phyloP scores from a whole-genome alignment of 2,888 invertebrate genomes.

The Xestia rhomboidea region DNA sequence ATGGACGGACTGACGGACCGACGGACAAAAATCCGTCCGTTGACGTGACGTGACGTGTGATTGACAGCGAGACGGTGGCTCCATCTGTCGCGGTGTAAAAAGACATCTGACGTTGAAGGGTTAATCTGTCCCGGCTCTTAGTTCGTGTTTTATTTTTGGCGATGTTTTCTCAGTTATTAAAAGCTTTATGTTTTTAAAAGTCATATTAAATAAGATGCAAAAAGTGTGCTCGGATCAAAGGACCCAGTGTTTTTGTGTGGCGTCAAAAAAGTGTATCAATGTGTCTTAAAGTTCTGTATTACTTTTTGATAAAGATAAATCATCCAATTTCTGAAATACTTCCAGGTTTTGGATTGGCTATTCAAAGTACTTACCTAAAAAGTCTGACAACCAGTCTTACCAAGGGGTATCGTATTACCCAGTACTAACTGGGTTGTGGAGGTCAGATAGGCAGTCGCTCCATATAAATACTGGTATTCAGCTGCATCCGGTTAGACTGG shows the following conservation, averaged over 20 bases:
- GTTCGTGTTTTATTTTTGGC: conserved; percentile 56
- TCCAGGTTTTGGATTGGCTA: background rate
- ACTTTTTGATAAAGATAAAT: background rate
- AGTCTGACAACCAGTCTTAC: too few relatives aligned
- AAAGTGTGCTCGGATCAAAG: conserved; percentile 12
- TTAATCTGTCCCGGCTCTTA: conserved; percentile 66
- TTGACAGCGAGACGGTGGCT: conserved; percentile 74
- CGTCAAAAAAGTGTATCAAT: conserved; percentile 14
- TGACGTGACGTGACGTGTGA: conserved; percentile 77
- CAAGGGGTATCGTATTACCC: too few relatives aligned
- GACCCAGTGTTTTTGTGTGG: background rate
- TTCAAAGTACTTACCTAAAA: too few relatives aligned
- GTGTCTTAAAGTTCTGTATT: background rate
- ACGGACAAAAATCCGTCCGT: conserved; percentile 76
- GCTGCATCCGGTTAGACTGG: too few relatives aligned
- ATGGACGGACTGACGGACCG: conserved; percentile 76
- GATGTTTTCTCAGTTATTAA: conserved; percentile 46
- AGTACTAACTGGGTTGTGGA: too few relatives aligned
- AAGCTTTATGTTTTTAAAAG: conserved; percentile 39
- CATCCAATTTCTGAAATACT: background rate
- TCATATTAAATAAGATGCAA: conserved; percentile 25
- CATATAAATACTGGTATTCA: too few relatives aligned
- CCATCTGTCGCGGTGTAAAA: conserved; percentile 64
- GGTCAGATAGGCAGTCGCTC: too few relatives aligned
- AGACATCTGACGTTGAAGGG: conserved; percentile 71